phyloP scores from a whole-genome alignment of 2,113 vertebrate genomes.

The Climacteris rufus region DNA sequence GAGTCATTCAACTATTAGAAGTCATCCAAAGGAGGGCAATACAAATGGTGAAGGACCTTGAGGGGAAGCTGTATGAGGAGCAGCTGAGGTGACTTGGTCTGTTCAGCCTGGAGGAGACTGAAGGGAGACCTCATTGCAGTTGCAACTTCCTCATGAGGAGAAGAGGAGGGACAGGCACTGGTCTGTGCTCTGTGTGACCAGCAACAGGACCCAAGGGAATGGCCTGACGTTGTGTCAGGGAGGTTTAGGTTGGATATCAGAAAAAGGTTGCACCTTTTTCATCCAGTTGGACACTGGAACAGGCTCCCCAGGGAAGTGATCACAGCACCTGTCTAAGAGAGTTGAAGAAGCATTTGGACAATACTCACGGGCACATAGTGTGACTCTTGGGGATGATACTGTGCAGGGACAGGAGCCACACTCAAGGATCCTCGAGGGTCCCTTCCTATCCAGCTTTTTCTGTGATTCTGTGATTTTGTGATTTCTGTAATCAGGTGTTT shows the following conservation, averaged over 20 bases:
- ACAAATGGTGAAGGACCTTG: neutral
- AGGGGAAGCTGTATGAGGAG: fast-evolving
- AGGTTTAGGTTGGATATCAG: neutral
- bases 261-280: neutral
- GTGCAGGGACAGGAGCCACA: too few species aligned
- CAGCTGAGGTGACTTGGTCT: fast-evolving
- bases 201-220: neutral
- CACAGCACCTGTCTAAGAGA: neutral
- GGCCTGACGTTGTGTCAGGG: neutral
- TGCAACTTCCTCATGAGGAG: fast-evolving
- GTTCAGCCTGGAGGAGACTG: neutral
- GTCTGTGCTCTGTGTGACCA: neutral
- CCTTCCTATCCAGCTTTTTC: neutral
- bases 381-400: neutral
- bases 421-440: too few species aligned
- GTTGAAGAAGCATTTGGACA: neutral
- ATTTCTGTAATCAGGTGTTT: neutral
- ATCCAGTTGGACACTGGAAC: neutral
- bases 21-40: neutral
- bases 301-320: neutral
- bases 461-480: neutral
- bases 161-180: neutral
- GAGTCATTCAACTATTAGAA: fast-evolving
- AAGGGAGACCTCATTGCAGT: neutral
- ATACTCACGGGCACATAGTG: fast-evolving